Evolutionary conservation across 2,113 vertebrate species (phyloP), one percentile per base, ranked within the genome.

Genomic region (Phyllostomus discolor): DNA sequence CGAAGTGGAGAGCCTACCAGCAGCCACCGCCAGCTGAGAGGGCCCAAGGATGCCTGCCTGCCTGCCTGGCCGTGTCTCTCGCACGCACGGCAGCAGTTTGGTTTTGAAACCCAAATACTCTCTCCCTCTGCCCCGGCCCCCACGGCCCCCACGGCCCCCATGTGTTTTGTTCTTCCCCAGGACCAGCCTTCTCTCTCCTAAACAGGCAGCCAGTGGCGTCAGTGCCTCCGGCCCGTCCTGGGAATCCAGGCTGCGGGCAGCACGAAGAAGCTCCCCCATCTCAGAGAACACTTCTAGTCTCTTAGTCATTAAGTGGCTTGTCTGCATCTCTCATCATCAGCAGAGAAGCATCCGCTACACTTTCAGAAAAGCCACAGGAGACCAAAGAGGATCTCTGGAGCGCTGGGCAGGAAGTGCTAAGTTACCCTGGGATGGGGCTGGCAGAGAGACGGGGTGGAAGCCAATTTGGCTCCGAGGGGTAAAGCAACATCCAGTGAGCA

Each of bases 281-380:
- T 95, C 85, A 91, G 84, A 96, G 94, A 97, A 94, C 83, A 91
- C 95, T 93, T 96, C 72, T 14, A 31, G 62, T 73, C 93, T 95
- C 95, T 97, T 91, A 46, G 67, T 90, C 83, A 62, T 67, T 96
- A 96, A 98, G 93, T 96, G 90, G 67, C 89, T 96, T 80, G 86
- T 91, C 94, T 69, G 95, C 91, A 67, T 96, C 93, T 84, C 94
- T 95, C 95, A 70, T 41, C 96, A 89, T 33, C 94, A 95, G 93
- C 93, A 78, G 57, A 97, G 95, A 87, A 69, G 85, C 91, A 96
- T 87, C 88, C 28, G 6, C 89, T 90, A 28, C 20, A 89, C 95
- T 97, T 96, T 96, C 41, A 57, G 93, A 80, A 80, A 92, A 95
- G 91, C 87, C 97, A 88, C 83, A 31, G 70, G 96, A 95, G 95